A percentile compares a stretch with the other conserved stretches of the same genome.
Evolutionary conservation across 2,113 vertebrate genomes (phyloP).

Genomic region (Syngnathus scovelli): DNA sequence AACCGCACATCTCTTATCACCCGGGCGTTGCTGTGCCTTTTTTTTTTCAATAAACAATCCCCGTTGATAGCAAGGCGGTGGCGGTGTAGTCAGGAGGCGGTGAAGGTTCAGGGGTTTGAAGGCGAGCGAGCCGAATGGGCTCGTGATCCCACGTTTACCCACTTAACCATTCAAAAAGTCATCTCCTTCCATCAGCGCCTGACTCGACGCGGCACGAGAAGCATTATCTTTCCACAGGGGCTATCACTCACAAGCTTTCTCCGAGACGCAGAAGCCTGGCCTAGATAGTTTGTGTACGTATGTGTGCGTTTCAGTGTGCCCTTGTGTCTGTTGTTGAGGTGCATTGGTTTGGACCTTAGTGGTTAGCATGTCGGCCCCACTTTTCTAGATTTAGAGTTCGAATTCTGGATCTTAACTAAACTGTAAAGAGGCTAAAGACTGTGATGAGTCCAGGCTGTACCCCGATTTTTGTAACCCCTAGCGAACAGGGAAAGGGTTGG

Average conservation of each 20-base stretch:
- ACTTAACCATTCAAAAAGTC: slow-evolving; percentile 72
- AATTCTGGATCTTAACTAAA: background rate
- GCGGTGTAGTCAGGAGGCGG: slow-evolving; percentile 4
- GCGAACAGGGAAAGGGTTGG: background rate
- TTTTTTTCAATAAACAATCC: slow-evolving; percentile 65
- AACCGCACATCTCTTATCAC: slow-evolving; percentile 68
- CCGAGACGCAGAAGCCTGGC: slow-evolving; percentile 42
- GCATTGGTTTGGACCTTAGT: slow-evolving; percentile 5
- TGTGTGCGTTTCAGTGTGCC: slow-evolving; percentile 21
- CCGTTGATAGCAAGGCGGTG: slow-evolving; percentile 34
- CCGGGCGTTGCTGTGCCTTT: slow-evolving; percentile 58
- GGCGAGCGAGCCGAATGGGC: slow-evolving; percentile 50
- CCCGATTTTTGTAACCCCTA: background rate
- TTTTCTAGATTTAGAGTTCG: too few species aligned
- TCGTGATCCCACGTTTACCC: slow-evolving; percentile 60
- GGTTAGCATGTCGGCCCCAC: too few species aligned
- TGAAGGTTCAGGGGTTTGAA: slow-evolving; percentile 49
- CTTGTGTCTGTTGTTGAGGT: slow-evolving; percentile 16
- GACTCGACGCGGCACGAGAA: slow-evolving; percentile 55
- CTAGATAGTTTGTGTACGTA: slow-evolving; percentile 24
- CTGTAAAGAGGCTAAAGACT: background rate
- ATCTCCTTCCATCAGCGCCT: slow-evolving; percentile 66
- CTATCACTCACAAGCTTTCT: slow-evolving; percentile 67
- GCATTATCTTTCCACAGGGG: slow-evolving; percentile 66
- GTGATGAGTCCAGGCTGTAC: background rate